Evolutionary conservation across 1,140 invertebrate species (phyloP), one percentile per base, ranked within the genome.

Genomic region (Daktulosphaira vitifoliae): DNA sequence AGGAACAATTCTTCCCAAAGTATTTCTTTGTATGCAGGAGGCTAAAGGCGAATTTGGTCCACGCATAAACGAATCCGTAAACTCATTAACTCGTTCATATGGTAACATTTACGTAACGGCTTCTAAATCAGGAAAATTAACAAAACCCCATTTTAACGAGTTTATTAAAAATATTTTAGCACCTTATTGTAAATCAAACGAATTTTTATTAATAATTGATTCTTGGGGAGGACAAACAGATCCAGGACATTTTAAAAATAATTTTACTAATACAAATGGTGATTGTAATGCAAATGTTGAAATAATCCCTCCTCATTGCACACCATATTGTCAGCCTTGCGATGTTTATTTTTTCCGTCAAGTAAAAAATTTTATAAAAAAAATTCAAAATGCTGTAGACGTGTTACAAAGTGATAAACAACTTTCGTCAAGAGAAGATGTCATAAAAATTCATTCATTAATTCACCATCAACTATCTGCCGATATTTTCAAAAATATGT

Each of bases 71-170:
- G 11, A 22, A 5, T 18, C 8, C 5, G 22, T 51, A 5, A 8
- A 51, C 3, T 15, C 11, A 9, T 23, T 51, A 13, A 23, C 5
- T 20, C 23, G 59, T n/a, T 3, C 53, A 38, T 65, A 66, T 23
- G 23, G 44, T n/a, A 69, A 69, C 20, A 38, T 69, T 20, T 33
- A 18, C 52, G 25, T 69, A 15, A 69, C 65, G 6, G 18, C 20
- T 16, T 68, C 59, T 2, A 65, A 66, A 68, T 68, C 68, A n/a
- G 65, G 59, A 20, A 69, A 69, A 62, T 13, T 69, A 23, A 54
- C 62, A 13, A 67, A 26, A 5, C 15, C 49, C 65, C 13, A 46
- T 68, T 66, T 54, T 66, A 46, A 42, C 66, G 11, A 62, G 56
- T 51, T 65, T 49, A 46, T 1, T 42, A 64, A 37, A 33, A 7